phyloP scores from a whole-genome alignment of 2,113 vertebrate species.

The Scartelaos histophorus region DNA sequence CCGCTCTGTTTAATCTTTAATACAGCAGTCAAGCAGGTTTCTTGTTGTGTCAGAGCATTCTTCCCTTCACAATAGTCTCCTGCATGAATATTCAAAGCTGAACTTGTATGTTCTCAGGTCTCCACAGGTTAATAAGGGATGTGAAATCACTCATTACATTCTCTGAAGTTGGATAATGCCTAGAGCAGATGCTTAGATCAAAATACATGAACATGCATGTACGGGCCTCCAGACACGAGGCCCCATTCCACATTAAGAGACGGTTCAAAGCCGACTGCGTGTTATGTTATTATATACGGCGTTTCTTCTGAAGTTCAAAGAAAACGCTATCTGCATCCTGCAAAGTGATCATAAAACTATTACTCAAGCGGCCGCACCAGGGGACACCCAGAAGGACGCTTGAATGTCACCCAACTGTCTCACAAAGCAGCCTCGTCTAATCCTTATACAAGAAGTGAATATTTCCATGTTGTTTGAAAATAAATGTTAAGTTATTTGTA shows the following conservation, averaged over 20 bases:
- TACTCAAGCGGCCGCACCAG: conserved; percentile 37
- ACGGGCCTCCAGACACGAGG: conserved; percentile 51
- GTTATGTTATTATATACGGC: conserved; percentile 63
- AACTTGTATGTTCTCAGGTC: conserved; percentile 42
- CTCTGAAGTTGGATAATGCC: conserved; percentile 59
- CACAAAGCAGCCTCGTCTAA: neutral
- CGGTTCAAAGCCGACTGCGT: conserved; percentile 59
- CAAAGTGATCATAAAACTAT: conserved; percentile 43
- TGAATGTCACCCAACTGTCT: neutral
- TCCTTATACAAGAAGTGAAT: neutral
- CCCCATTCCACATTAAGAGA: conserved; percentile 48
- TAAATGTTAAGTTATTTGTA: neutral
- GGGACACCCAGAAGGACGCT: conserved; percentile 11
- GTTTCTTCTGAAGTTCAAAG: conserved; percentile 64
- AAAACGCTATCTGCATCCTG: conserved; percentile 44
- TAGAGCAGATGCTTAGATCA: conserved; percentile 62
- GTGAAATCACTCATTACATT: conserved; percentile 61
- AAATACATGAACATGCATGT: conserved; percentile 58
- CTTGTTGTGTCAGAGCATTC: neutral
- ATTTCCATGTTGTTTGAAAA: neutral
- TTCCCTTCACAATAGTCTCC: conserved; percentile 28
- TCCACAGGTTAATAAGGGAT: conserved; percentile 62
- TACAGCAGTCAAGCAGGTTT: neutral
- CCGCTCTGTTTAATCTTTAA: conserved; percentile 26
- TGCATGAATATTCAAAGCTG: conserved; percentile 52